These are phyloP conservation scores for Halictus ligatus DNA, from an alignment of 2,888 invertebrate genomes.

Conservation along the genomic window DNA sequence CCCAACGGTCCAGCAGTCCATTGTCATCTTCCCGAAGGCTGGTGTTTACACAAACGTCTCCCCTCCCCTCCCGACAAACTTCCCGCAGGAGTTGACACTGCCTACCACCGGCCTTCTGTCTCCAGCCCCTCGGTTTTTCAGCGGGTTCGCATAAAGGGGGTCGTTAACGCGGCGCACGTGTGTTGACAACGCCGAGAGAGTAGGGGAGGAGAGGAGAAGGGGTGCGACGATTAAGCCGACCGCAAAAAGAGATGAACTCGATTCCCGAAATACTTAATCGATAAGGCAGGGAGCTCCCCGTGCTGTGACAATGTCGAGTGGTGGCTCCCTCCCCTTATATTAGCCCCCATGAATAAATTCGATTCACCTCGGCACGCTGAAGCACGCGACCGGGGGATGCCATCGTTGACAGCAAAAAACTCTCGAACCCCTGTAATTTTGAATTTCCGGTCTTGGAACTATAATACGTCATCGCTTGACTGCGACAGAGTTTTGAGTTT, in stretches of 20 bases:
- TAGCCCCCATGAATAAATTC: slow-evolving; percentile 44
- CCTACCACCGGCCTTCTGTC: slow-evolving; percentile 14
- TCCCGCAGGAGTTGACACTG: slow-evolving; percentile 44
- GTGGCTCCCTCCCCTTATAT: slow-evolving; percentile 28
- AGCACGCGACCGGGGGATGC: background rate
- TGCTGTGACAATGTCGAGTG: slow-evolving; percentile 38
- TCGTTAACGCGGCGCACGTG: slow-evolving; percentile 61
- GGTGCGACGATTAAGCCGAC: slow-evolving; percentile 58
- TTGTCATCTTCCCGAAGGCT: slow-evolving; percentile 56
- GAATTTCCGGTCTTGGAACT: background rate
- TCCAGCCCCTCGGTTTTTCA: slow-evolving; percentile 11
- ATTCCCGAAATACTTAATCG: slow-evolving; percentile 34
- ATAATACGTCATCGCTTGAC: too few species aligned
- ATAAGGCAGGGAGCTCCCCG: slow-evolving; percentile 20
- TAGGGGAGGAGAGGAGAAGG: background rate
- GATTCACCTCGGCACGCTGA: slow-evolving; percentile 18
- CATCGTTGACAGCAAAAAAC: background rate
- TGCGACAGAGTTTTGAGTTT: too few species aligned
- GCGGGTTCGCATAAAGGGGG: slow-evolving; percentile 47
- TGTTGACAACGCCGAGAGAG: slow-evolving; percentile 31
- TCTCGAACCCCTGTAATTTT: background rate
- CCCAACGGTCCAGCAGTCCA: slow-evolving; percentile 24
- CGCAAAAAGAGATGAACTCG: slow-evolving; percentile 52
- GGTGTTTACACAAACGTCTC: slow-evolving; percentile 54
- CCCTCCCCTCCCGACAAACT: background rate